phyloP scores from a whole-genome alignment of 2,113 vertebrate species.

The Platichthys flesus region DNA sequence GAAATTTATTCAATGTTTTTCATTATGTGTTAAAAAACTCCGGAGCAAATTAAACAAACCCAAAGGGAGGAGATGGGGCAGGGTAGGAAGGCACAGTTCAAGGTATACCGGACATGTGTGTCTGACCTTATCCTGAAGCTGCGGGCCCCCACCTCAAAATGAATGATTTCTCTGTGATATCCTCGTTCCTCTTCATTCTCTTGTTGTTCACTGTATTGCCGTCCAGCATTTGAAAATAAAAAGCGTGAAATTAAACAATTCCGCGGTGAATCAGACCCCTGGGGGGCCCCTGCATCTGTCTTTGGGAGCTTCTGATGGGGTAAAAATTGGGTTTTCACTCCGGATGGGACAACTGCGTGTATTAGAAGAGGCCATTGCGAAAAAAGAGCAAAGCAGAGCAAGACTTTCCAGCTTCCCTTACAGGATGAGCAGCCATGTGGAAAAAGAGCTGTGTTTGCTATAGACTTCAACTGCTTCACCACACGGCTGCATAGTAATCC shows the following conservation, averaged over 20 bases:
- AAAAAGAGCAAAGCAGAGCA: constrained; percentile 43
- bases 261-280: constrained; percentile 45
- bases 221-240: constrained; percentile 62
- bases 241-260: constrained; percentile 70
- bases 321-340: constrained; percentile 38
- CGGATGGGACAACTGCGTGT: constrained; percentile 25
- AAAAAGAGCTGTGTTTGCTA: constrained; percentile 76
- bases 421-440: constrained; percentile 69
- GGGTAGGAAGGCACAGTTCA: too few relatives aligned
- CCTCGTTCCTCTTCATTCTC: constrained; percentile 26
- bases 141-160: too few relatives aligned
- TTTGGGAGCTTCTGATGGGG: constrained; percentile 48
- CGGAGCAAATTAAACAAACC: too few relatives aligned
- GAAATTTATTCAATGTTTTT: too few relatives aligned
- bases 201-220: constrained; percentile 62
- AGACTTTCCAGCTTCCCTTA: constrained; percentile 54
- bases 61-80: too few relatives aligned
- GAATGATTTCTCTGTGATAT: constrained; percentile 1
- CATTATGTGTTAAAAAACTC: too few relatives aligned
- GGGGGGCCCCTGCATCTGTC: constrained; percentile 49
- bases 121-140: too few relatives aligned
- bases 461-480: constrained; percentile 54
- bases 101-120: too few relatives aligned
- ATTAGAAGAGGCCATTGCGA: constrained; percentile 45
- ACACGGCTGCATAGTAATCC: constrained; percentile 63